phyloP scores from a whole-genome alignment of 2,113 vertebrate species.

The Urocynchramus pylzowi region DNA sequence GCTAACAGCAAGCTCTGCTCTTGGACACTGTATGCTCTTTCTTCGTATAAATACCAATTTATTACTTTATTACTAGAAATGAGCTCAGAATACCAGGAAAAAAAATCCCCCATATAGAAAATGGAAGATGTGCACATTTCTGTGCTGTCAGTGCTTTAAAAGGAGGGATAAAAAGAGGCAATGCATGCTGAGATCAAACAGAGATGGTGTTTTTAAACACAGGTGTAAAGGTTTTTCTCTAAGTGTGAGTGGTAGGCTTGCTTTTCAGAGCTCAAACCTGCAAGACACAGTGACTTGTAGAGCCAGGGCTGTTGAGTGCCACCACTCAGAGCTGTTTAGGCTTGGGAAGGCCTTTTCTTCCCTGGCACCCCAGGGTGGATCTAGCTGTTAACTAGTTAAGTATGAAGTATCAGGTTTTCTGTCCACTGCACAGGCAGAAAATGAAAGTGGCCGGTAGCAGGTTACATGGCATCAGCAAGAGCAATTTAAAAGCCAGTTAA shows the following conservation, averaged over 20 bases:
- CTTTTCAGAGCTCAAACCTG: neutral
- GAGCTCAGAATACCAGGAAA: neutral
- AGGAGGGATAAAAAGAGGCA: neutral
- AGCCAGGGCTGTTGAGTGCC: neutral
- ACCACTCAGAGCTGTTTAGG: neutral
- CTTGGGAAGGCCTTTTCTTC: neutral
- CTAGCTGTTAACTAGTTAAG: neutral
- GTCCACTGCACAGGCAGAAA: neutral
- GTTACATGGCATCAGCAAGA: neutral
- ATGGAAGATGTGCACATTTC: fast-evolving
- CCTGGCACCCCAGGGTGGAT: neutral
- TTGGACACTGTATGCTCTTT: neutral
- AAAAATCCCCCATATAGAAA: neutral
- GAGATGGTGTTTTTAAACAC: neutral
- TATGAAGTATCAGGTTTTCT: neutral
- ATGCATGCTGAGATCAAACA: neutral
- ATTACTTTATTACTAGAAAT: neutral
- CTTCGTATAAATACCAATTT: neutral
- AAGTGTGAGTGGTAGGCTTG: neutral
- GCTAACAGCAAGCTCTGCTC: neutral
- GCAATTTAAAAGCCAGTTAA: neutral
- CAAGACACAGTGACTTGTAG: neutral
- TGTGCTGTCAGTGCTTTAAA: neutral
- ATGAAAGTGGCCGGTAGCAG: neutral
- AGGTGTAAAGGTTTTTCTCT: neutral